Conservation (phyloP, 2,888 invertebrate species). For the Melanophora roralis region DNA sequence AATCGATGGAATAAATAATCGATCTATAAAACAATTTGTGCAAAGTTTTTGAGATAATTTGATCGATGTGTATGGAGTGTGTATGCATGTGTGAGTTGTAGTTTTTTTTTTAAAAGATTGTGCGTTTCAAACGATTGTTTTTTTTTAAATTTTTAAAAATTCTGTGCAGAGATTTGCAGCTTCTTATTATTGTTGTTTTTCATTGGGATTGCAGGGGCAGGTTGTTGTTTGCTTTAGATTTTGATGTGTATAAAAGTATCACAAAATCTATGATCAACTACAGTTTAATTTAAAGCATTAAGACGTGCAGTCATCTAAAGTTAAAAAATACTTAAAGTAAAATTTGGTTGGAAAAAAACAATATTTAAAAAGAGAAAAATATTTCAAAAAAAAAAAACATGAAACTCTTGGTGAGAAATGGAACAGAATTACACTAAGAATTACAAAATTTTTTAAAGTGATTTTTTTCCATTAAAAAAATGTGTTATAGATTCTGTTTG, state of each 20-base stretch:
- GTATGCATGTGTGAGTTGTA: slow-evolving; percentile 41
- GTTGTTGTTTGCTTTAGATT: slow-evolving; percentile 25
- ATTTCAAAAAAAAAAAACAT: slow-evolving; percentile 32
- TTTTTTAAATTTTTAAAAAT: slow-evolving; percentile 45
- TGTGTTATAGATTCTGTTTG: slow-evolving; percentile 69
- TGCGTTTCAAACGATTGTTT: slow-evolving; percentile 53
- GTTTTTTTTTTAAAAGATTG: too few species aligned
- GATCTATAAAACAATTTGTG: background rate
- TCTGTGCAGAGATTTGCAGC: slow-evolving; percentile 51
- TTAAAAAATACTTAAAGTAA: background rate
- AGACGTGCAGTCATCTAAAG: slow-evolving; percentile 42
- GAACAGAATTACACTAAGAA: background rate
- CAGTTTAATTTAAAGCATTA: slow-evolving; percentile 52
- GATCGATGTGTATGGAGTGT: background rate
- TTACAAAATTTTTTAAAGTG: background rate
- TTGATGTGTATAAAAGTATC: slow-evolving; percentile 58
- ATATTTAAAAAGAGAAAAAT: background rate
- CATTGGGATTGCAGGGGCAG: slow-evolving; percentile 18
- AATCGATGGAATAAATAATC: background rate
- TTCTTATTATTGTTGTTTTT: slow-evolving; percentile 26
- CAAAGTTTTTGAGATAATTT: slow-evolving; percentile 2
- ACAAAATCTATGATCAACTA: slow-evolving; percentile 57
- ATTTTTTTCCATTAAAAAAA: background rate
- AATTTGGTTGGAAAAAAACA: background rate
- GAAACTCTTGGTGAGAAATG: slow-evolving; percentile 54